A percentile compares a stretch with the other conserved stretches of the same genome.
Conservation (phyloP, 2,797 vertebrate species). For the Ambastaia sidthimunki region DNA sequence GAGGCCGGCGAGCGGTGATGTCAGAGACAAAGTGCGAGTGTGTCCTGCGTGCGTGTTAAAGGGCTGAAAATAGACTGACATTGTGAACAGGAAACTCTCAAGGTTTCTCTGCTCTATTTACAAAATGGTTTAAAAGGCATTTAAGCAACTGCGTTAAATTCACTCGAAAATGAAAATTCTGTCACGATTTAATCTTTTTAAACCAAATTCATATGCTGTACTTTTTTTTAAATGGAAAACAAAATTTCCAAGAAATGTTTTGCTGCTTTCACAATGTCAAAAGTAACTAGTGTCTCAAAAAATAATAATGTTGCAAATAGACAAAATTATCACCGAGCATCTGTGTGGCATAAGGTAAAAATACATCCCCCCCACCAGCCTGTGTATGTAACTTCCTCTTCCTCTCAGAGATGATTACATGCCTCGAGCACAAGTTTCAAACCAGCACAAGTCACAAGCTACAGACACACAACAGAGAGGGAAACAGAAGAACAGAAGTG, state of each 20-base stretch:
- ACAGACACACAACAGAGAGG: neutral
- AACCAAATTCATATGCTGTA: neutral
- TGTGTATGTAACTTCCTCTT: conserved; percentile 33
- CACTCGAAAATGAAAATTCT: neutral
- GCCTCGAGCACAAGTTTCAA: conserved; percentile 4
- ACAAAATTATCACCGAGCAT: neutral
- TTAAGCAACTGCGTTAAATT: neutral
- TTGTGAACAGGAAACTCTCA: conserved; percentile 42
- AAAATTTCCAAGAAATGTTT: neutral
- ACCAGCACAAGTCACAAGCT: neutral
- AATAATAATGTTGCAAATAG: neutral
- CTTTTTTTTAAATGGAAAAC: neutral
- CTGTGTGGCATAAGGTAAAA: neutral
- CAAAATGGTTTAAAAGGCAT: neutral
- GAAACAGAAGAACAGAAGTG: neutral
- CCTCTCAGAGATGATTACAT: conserved; percentile 19
- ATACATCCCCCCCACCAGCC: neutral
- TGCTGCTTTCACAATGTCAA: too few relatives aligned
- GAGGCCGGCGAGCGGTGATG: neutral
- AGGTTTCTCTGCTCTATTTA: conserved; percentile 17
- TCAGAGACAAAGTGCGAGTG: conserved; percentile 23
- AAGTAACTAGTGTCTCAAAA: neutral
- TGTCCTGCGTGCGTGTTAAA: neutral
- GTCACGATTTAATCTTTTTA: too few relatives aligned
- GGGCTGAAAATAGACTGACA: neutral